Conservation (phyloP, 2,797 vertebrate species). For the Manis pentadactyla region DNA sequence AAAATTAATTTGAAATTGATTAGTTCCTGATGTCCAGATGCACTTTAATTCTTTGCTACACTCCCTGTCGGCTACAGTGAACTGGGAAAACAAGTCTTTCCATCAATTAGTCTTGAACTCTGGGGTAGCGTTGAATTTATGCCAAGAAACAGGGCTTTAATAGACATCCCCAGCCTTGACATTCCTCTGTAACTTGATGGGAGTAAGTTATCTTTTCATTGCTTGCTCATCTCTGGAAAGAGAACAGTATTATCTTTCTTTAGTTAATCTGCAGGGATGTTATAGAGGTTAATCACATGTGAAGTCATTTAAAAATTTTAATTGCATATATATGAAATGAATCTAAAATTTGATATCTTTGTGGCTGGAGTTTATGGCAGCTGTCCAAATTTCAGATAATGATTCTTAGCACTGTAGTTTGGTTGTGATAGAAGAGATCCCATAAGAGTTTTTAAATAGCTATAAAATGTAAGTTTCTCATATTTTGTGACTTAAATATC, state of each 20-base stretch:
- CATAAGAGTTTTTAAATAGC: background rate
- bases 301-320: conserved; percentile 69
- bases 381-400: conserved; percentile 65
- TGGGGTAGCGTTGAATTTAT: background rate
- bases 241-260: background rate
- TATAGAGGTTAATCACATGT: conserved; percentile 76
- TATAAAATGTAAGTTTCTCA: background rate
- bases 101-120: background rate
- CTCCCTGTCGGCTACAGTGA: background rate
- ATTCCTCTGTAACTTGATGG: conserved; percentile 31
- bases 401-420: background rate
- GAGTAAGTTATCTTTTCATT: conserved; percentile 49
- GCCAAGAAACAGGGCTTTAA: background rate
- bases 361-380: conserved; percentile 60
- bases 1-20: conserved; percentile 56
- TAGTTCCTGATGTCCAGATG: background rate
- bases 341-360: conserved; percentile 68
- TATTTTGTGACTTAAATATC: background rate
- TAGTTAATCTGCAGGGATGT: conserved; percentile 68
- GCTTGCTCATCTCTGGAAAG: conserved; percentile 12
- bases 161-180: background rate
- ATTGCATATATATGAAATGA: conserved; percentile 67
- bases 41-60: background rate
- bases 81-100: conserved; percentile 4
- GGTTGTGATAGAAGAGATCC: background rate